These are phyloP conservation scores for Sylvilagus bachmani DNA, from an alignment of 2,113 vertebrate genomes.

Conservation along the genomic window DNA sequence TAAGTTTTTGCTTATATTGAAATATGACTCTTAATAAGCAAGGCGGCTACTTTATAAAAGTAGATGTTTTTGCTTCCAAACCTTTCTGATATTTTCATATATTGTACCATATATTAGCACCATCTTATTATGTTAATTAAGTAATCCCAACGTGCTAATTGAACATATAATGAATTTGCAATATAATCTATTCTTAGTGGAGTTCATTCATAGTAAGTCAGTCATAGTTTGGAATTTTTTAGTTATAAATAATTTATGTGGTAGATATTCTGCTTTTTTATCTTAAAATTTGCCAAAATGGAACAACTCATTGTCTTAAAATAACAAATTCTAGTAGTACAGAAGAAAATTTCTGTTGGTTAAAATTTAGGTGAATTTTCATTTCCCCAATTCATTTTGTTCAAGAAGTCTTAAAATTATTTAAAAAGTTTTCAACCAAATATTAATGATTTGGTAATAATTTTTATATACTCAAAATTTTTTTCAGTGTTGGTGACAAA, in stretches of 20 bases:
- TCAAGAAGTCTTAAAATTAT: constrained; percentile 9
- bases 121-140: constrained; percentile 78
- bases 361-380: not conserved
- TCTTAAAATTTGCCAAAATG: constrained; percentile 26
- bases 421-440: not conserved
- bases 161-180: constrained; percentile 75
- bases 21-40: constrained; percentile 78
- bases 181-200: constrained; percentile 67
- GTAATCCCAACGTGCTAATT: constrained; percentile 75
- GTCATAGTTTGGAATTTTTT: constrained; percentile 35
- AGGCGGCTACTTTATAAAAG: constrained; percentile 77
- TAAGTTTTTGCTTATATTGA: constrained; percentile 81
- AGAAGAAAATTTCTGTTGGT: constrained; percentile 11
- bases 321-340: constrained; percentile 58
- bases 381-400: constrained; percentile 21
- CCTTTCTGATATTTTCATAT: constrained; percentile 79
- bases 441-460: not conserved
- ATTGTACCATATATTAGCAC: constrained; percentile 71
- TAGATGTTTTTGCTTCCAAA: constrained; percentile 75
- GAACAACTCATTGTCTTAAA: constrained; percentile 17
- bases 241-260: constrained; percentile 57
- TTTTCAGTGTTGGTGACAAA: not conserved
- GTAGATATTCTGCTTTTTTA: constrained; percentile 54
- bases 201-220: constrained; percentile 68
- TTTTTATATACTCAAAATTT: not conserved